phyloP scores from a whole-genome alignment of 2,113 vertebrate genomes.

The Pycnonotus jocosus region DNA sequence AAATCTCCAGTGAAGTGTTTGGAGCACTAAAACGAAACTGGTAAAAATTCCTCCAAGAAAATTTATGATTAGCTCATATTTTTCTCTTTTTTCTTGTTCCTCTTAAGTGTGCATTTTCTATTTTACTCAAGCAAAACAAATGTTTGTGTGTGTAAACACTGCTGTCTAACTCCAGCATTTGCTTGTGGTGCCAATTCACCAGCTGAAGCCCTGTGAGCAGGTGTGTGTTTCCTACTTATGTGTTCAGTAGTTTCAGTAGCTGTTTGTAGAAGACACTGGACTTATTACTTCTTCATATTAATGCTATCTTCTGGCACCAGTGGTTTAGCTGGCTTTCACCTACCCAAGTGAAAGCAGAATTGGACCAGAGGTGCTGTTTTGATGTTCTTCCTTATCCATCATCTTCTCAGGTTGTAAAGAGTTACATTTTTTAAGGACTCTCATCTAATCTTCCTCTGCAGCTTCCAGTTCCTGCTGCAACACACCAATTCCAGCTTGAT shows the following conservation, averaged over 20 bases:
- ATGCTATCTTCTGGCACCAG: not conserved
- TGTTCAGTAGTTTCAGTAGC: not conserved
- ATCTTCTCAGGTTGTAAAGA: not conserved
- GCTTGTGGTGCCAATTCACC: not conserved
- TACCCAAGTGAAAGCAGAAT: not conserved
- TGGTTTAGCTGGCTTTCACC: not conserved
- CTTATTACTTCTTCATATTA: not conserved
- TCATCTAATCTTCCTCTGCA: not conserved
- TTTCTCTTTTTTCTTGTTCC: not conserved
- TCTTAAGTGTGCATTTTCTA: not conserved
- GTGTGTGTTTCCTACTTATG: fast-evolving
- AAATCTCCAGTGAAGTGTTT: not conserved
- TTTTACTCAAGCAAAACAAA: not conserved
- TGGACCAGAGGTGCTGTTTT: not conserved
- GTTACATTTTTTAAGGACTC: not conserved
- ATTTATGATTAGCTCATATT: not conserved
- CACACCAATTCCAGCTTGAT: not conserved
- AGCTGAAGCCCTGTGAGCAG: not conserved
- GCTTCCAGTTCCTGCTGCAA: not conserved
- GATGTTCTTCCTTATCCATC: not conserved
- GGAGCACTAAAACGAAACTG: not conserved
- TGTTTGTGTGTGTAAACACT: not conserved
- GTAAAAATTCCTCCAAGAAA: not conserved
- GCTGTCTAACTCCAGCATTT: not conserved
- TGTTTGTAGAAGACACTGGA: not conserved